These are phyloP conservation scores for Motacilla alba DNA, from an alignment of 2,113 vertebrate genomes.

Conservation along the genomic window DNA sequence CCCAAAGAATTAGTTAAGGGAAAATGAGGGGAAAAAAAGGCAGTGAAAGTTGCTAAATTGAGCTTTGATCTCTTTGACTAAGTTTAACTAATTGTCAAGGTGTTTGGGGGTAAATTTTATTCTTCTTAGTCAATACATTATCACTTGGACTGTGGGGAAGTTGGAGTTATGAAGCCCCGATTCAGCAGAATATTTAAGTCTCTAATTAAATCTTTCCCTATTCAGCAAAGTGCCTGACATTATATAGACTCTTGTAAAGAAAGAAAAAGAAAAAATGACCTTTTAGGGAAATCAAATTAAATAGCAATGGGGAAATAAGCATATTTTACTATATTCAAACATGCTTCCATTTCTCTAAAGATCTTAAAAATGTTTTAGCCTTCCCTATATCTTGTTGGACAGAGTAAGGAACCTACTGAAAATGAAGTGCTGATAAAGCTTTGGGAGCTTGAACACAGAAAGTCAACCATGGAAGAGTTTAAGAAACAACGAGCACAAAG, in stretches of 20 bases:
- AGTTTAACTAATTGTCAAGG: not conserved
- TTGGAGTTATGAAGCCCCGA: not conserved
- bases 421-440: not conserved
- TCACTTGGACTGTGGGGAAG: not conserved
- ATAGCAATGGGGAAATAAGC: not conserved
- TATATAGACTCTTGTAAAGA: not conserved
- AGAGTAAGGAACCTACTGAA: not conserved
- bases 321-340: not conserved
- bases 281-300: not conserved
- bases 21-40: not conserved
- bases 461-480: not conserved
- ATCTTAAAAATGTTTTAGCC: not conserved
- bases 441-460: not conserved
- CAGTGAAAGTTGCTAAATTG: not conserved
- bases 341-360: not conserved
- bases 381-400: not conserved
- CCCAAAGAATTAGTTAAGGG: not conserved
- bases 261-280: not conserved
- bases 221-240: not conserved
- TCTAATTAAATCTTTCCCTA: not conserved
- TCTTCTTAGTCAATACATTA: not conserved
- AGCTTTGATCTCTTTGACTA: not conserved
- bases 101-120: not conserved
- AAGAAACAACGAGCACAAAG: not conserved
- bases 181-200: constrained; percentile 4